Evolutionary conservation across 2,797 vertebrate genomes (phyloP), one percentile per base, ranked within the genome.

Genomic region (Girardinus metallicus): DNA sequence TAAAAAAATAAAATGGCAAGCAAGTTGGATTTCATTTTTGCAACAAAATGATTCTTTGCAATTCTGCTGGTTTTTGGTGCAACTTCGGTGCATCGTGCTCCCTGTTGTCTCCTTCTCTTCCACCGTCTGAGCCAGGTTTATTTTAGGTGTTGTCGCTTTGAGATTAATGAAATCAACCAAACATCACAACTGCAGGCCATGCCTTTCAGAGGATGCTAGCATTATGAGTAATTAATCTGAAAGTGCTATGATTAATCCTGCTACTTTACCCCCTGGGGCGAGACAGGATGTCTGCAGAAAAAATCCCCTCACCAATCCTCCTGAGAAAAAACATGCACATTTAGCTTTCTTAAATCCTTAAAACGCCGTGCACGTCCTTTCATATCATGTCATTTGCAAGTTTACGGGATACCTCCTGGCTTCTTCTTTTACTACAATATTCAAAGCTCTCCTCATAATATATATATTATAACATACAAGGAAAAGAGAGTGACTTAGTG

Each of bases 201-300:
- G 96, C 95, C 93, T 95, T 95, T 92, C 91, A 91, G 93, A 92
- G 94, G 92, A 93, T 88, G 94, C 93, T 92, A 77, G 88, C 95
- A 95, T 96, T 96, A 96, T 95, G 95, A 94, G 95, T 96, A 96
- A 96, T 96, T 96, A 96, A 96, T 95, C 93, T 95, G 93, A 96
- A 96, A 96, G 95, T 94, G 95, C 94, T 95, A 96, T 96, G 95
- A 95, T 95, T 96, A 96, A 96, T 95, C 94, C 92, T 92, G 93
- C 93, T 92, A 95, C 90, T 90, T 95, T 91, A 92, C 88, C 93
- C 92, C 95, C 86, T 36, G 85, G 86, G 95, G 95, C 91, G 36
- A 91, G 87, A 88, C 89, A 90, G 90, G 89, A 90, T 93, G 93
- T 94, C 93, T 95, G 91, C 86, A 91, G 26, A 44, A 44, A 91